Evolutionary conservation across 2,888 invertebrate species (phyloP).

Genomic region (Thymelicus sylvestris): DNA sequence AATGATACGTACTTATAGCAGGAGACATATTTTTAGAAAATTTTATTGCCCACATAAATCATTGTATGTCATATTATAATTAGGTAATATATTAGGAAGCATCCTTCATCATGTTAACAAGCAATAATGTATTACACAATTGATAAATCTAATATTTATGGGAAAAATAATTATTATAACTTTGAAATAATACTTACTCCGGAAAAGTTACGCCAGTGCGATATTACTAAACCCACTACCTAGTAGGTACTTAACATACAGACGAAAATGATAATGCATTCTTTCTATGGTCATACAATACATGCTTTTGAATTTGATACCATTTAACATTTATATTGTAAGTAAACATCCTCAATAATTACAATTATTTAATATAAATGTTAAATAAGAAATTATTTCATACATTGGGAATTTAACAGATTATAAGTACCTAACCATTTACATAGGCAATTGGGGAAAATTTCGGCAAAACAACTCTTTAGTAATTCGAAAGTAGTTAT

Average conservation of each 20-base stretch:
- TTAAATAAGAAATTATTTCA: conserved; percentile 20
- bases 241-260: conserved; percentile 14
- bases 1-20: conserved; percentile 47
- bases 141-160: conserved; percentile 5
- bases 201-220: conserved; percentile 21
- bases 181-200: conserved; percentile 18
- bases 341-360: conserved; percentile 9
- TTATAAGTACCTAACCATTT: conserved; percentile 21
- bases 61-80: conserved; percentile 16
- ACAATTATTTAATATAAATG: neutral
- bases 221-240: conserved; percentile 14
- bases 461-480: conserved; percentile 45
- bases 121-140: conserved; percentile 20
- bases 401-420: conserved; percentile 24
- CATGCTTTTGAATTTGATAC: conserved; percentile 8
- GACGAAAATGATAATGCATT: conserved; percentile 23
- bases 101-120: conserved; percentile 21
- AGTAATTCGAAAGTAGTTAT: conserved; percentile 43
- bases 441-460: conserved; percentile 18
- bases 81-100: conserved; percentile 20
- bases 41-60: conserved; percentile 79
- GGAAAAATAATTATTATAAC: conserved; percentile 17
- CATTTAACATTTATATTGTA: conserved; percentile 17
- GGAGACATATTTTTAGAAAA: conserved; percentile 82
- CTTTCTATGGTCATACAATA: conserved; percentile 16